These are phyloP conservation scores for Leucozona laternaria DNA, from an alignment of 2,888 invertebrate species.

Conservation along the genomic window DNA sequence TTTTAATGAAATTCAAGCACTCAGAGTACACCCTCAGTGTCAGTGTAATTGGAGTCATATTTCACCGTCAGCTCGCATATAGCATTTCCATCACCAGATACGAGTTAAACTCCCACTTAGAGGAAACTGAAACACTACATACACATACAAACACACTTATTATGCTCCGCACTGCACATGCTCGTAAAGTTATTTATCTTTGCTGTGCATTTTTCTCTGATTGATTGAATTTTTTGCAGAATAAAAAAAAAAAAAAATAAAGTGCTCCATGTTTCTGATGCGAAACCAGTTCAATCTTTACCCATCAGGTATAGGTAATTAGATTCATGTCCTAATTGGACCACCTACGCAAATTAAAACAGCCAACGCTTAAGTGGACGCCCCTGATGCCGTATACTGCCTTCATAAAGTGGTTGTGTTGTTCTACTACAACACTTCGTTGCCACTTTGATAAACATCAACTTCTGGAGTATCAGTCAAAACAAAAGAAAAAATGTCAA, in stretches of 20 bases:
- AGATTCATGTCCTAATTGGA: constrained; percentile 50
- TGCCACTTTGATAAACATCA: constrained; percentile 8
- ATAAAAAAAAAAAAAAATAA: constrained; percentile 10
- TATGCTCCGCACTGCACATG: background rate
- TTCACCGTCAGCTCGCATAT: constrained; percentile 54
- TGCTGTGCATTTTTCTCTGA: constrained; percentile 37
- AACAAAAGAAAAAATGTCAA: constrained; percentile 1
- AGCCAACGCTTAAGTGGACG: constrained; percentile 7
- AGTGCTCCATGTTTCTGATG: background rate
- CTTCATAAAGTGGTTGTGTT: constrained; percentile 12
- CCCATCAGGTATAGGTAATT: constrained; percentile 40
- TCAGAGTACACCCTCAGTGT: constrained; percentile 54
- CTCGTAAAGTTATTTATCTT: constrained; percentile 20
- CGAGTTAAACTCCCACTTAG: constrained; percentile 43
- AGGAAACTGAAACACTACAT: background rate
- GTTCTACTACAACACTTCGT: background rate
- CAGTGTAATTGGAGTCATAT: constrained; percentile 72
- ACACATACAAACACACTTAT: background rate
- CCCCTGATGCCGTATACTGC: background rate
- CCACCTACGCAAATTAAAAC: constrained; percentile 16
- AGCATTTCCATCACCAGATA: constrained; percentile 8
- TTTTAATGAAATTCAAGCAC: constrained; percentile 68
- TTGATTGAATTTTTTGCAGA: constrained; percentile 52
- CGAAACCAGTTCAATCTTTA: constrained; percentile 10
- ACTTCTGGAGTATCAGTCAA: background rate